These are phyloP conservation scores for Onthophagus taurus DNA, from an alignment of 1,140 invertebrate genomes.

Conservation along the genomic window DNA sequence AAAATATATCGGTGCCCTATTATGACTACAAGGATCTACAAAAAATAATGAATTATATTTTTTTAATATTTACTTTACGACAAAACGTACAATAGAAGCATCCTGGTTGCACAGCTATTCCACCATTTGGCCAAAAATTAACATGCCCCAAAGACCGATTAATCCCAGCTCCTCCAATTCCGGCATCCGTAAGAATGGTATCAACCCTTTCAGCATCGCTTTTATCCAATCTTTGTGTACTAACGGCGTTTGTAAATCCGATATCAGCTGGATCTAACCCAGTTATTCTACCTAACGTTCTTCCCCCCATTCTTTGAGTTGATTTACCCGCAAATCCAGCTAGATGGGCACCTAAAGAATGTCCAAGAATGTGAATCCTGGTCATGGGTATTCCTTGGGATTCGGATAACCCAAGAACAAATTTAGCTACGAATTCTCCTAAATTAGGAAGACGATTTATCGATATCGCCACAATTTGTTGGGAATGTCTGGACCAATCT, in stretches of 20 bases:
- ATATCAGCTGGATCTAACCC: slow-evolving; percentile 13
- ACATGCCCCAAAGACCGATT: slow-evolving; percentile 3
- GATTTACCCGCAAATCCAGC: slow-evolving; percentile 31
- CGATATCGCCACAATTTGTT: background rate
- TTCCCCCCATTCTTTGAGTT: slow-evolving; percentile 16
- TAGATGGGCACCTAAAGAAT: slow-evolving; percentile 37
- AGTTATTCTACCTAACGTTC: slow-evolving; percentile 11
- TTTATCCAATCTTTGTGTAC: background rate
- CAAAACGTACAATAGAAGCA: slow-evolving; percentile 5
- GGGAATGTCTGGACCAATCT: slow-evolving; percentile 7
- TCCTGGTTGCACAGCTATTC: slow-evolving; percentile 6
- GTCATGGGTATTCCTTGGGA: slow-evolving; percentile 15
- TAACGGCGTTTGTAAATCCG: background rate
- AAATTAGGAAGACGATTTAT: background rate
- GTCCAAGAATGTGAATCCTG: slow-evolving; percentile 30
- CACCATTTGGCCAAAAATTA: slow-evolving; percentile 9
- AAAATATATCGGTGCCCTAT: background rate
- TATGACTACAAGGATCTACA: slow-evolving; percentile 10
- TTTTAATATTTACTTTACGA: background rate
- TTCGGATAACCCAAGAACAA: slow-evolving; percentile 1
- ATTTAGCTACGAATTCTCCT: slow-evolving; percentile 4
- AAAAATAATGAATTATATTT: background rate
- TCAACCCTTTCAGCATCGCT: slow-evolving; percentile 2
- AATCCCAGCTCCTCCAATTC: slow-evolving; percentile 1
- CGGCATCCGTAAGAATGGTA: slow-evolving; percentile 5